Evolutionary conservation across 2,888 invertebrate species (phyloP), one percentile per base, ranked within the genome.

Genomic region (Tuberolachnus salignus): DNA sequence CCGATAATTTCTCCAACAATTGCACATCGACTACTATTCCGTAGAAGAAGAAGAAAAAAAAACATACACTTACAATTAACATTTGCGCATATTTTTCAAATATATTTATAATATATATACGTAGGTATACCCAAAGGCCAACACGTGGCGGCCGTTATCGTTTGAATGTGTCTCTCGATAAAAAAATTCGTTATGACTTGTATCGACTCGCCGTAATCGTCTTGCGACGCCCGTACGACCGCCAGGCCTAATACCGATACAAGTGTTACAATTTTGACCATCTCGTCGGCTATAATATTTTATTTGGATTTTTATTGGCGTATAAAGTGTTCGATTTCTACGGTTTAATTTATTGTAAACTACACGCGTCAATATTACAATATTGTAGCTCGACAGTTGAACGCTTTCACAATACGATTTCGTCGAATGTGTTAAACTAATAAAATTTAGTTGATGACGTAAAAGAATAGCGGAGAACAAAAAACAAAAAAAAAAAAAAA

Each of bases 141-240:
- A 63, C 73, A 73, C n/a, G 63, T 73, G 19, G 19, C 19, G 16
- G 34, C 34, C 2, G 73, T 73, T 19, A 73, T 13, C 1, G 63
- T 63, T 16, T 34, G 63, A 4, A 73, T 21, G 11, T 42, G 63
- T 51, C 63, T 73, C 11, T 19, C 44, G 16, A 34, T 21, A 4
- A 63, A 63, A 51, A 73, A 73, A 16, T 16, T 21, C 6, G 26
- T 26, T 26, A 63, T 8, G 0, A 34, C 21, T 34, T 51, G 51
- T 16, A 73, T 6, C 16, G 14, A 13, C 0, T 13, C 49, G 4
- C 21, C 14, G 11, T 51, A 26, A 2, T 63, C 21, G 0, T 61
- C n/a, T 19, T 61, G 59, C 8, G 13, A 44, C 10, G 70, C 21
- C 10, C 42, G 21, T 70, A 10, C 9, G 9, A 70, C 14, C 1